phyloP scores from a whole-genome alignment of 2,113 vertebrate genomes.

The Leptobrachium ailaonicum region DNA sequence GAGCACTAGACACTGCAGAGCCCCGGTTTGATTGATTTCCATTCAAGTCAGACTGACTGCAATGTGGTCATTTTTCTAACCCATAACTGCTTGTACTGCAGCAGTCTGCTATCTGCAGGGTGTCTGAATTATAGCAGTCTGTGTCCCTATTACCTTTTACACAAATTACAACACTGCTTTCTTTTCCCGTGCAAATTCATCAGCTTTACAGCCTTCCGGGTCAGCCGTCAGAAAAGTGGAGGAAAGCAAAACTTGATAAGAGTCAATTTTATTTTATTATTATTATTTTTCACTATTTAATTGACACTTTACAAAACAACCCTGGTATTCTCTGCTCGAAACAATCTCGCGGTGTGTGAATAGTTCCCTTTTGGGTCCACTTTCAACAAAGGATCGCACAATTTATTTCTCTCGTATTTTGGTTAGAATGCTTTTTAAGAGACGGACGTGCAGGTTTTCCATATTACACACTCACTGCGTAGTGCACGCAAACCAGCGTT shows the following conservation, averaged over 20 bases:
- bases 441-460: no score
- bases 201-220: constrained; percentile 77
- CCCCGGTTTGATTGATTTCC: constrained; percentile 87
- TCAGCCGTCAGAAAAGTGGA: constrained; percentile 70
- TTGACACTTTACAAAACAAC: no score
- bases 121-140: constrained; percentile 80
- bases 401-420: no score
- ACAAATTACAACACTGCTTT: constrained; percentile 82
- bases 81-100: constrained; percentile 71
- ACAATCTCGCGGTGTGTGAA: no score
- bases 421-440: no score
- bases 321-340: no score
- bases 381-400: no score
- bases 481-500: no score
- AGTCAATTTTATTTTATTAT: constrained; percentile 71
- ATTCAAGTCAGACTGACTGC: constrained; percentile 84
- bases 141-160: constrained; percentile 78
- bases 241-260: constrained; percentile 55
- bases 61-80: constrained; percentile 82
- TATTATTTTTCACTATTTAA: no score
- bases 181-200: constrained; percentile 84
- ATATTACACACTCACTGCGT: no score
- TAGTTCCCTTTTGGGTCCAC: no score
- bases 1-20: constrained; percentile 74
- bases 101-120: constrained; percentile 72